Base-by-base conservation (phyloP, 2,888 invertebrate species). In the Oligia latruncula region DNA sequence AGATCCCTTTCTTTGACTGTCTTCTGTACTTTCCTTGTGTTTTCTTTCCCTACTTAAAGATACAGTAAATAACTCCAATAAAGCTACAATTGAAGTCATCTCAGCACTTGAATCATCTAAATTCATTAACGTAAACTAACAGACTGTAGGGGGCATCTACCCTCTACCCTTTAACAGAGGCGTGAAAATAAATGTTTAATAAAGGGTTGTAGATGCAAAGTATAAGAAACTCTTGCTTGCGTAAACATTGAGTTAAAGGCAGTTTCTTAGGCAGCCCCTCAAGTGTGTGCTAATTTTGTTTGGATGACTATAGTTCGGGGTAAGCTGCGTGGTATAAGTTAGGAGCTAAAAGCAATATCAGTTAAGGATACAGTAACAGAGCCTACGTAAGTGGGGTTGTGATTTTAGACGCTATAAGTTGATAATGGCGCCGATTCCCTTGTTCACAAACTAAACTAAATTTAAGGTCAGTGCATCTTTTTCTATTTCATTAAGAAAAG, bases 211-310 rank as follows among this genome's bases (percentile, higher is more conserved):
- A 84, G 85, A 90, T 89, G 89, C 86, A 90, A 85, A 85, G 83
- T 87, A 84, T 80, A 83, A 89, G 90, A 86, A 90, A 87, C 79
- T 89, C 87, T 85, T 89, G 89, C 81, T 89, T 85, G 81, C 71
- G 72, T 89, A 89, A 89, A 89, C 90, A 89, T 89, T 87, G 81
- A 86, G 83, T 85, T 86, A 82, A 72, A 79, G 79, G 71, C 85
- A 77, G 62, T 81, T 78, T 86, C 81, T 87, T 81, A 76, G 71
- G 82, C 77, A 86, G 88, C 91, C 93, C 88, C 23, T 89, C 87
- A 89, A 89, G 89, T 91, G 91, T 90, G 86, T 92, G 92, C 93
- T 93, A 93, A 93, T 93, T 93, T 92, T 76, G 90, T 92, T 91
- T 88, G 84, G 91, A 93, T 90, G 90, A 90, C 72, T 87, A 89